These are phyloP conservation scores for Ormyrus labotus DNA, from an alignment of 2,888 invertebrate genomes.

Conservation along the genomic window DNA sequence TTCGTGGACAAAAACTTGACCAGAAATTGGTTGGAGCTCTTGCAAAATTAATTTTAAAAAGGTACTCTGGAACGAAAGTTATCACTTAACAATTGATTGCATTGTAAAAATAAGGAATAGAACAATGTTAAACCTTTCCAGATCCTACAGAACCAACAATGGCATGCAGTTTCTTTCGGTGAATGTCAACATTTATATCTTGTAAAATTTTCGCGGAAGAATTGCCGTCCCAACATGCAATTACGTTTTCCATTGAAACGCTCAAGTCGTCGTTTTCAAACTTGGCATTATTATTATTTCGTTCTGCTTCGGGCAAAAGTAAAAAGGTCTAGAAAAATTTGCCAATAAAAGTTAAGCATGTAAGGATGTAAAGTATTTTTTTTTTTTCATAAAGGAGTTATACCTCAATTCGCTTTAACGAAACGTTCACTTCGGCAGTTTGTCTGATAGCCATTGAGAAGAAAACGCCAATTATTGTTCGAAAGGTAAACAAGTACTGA, in stretches of 20 bases:
- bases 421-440: conserved; percentile 81
- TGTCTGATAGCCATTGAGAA: conserved; percentile 83
- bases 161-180: conserved; percentile 81
- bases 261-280: conserved; percentile 67
- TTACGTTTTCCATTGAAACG: conserved; percentile 74
- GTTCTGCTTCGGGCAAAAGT: conserved; percentile 78
- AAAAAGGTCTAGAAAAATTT: conserved; percentile 75
- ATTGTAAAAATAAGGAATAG: no score
- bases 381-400: no score
- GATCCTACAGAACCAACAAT: conserved; percentile 93
- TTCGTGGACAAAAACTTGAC: conserved; percentile 82
- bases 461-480: conserved; percentile 79
- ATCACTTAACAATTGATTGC: neutral
- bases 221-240: conserved; percentile 75
- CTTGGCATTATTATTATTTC: conserved; percentile 18
- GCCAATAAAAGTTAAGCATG: no score
- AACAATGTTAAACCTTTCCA: conserved; percentile 80
- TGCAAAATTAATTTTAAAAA: conserved; percentile 83
- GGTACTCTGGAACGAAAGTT: conserved; percentile 76
- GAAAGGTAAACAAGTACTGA: no score
- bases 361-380: neutral
- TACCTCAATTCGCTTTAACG: conserved; percentile 81
- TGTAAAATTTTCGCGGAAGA: conserved; percentile 69
- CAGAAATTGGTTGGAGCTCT: conserved; percentile 81
- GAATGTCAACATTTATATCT: conserved; percentile 78